These are phyloP conservation scores for Zelostemma sp. DNA, from an alignment of 1,140 invertebrate genomes.

Conservation along the genomic window DNA sequence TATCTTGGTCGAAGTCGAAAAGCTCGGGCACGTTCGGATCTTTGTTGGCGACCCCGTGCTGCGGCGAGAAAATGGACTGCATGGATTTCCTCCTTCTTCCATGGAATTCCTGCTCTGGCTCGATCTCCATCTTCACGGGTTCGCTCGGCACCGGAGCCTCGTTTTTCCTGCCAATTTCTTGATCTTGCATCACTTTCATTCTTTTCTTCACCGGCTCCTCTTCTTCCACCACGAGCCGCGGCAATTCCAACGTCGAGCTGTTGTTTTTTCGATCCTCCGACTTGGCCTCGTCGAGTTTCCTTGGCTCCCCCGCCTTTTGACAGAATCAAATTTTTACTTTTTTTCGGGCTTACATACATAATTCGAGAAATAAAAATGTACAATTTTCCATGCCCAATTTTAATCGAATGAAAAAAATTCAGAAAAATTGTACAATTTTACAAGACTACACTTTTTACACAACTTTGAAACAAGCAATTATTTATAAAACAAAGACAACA, in stretches of 20 bases:
- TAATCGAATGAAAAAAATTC: conserved; percentile 1
- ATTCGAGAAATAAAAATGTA: too few relatives aligned
- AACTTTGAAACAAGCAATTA: neutral
- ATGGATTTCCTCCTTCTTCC: conserved; percentile 59
- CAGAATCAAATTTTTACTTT: too few relatives aligned
- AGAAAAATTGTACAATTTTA: neutral
- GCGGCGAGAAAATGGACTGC: conserved; percentile 80
- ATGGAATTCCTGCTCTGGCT: conserved; percentile 34
- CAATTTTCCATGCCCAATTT: too few relatives aligned
- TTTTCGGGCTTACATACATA: too few relatives aligned
- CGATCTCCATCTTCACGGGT: conserved; percentile 9
- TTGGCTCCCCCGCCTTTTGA: too few relatives aligned
- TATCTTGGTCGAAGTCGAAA: conserved; percentile 78
- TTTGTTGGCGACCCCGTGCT: conserved; percentile 71
- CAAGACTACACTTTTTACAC: too few relatives aligned
- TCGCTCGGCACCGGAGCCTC: neutral
- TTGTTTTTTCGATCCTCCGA: too few relatives aligned
- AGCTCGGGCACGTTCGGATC: conserved; percentile 73
- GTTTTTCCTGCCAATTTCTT: neutral
- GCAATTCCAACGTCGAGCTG: too few relatives aligned
- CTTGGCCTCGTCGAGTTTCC: too few relatives aligned
- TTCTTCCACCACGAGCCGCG: too few relatives aligned
- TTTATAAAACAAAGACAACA: conserved; percentile 1
- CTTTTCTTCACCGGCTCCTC: conserved; percentile 13
- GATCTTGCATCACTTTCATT: neutral